Percentiles rank a stretch among this genome's conserved stretches.
Conservation (phyloP, 2,113 vertebrate genomes). For the Pelmatolapia mariae region DNA sequence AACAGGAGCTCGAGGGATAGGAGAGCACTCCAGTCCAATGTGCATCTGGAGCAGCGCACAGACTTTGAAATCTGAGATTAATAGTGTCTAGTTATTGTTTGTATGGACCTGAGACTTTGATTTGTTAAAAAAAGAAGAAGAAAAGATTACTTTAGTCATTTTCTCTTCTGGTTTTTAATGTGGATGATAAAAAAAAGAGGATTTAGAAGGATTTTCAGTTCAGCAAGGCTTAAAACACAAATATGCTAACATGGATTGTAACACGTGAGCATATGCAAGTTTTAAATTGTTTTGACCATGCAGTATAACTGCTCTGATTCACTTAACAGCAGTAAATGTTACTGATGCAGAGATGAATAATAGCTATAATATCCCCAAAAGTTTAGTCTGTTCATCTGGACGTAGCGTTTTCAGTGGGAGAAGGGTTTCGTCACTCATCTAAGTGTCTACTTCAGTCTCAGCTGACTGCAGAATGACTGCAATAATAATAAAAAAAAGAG, state of each 20-base stretch:
- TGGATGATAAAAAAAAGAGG: neutral
- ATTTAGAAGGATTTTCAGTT: neutral
- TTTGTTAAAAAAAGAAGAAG: neutral
- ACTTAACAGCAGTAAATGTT: neutral
- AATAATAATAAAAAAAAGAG: neutral
- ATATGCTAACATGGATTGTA: neutral
- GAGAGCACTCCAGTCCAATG: constrained; percentile 3
- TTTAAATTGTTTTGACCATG: neutral
- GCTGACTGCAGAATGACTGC: neutral
- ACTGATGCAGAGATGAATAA: neutral
- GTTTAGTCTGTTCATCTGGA: neutral
- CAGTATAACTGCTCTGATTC: neutral
- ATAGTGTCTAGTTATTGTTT: neutral
- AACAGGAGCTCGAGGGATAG: constrained; percentile 18
- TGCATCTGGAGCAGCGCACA: neutral
- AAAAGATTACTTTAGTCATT: neutral
- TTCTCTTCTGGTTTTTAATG: neutral
- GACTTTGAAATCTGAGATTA: constrained; percentile 20
- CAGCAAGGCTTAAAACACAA: neutral
- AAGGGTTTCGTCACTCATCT: neutral
- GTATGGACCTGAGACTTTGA: neutral
- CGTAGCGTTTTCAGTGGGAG: neutral
- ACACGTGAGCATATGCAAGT: neutral
- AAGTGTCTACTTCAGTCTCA: neutral
- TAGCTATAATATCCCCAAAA: neutral